Conservation (phyloP, 2,888 invertebrate genomes). For the Maniola hyperantus region DNA sequence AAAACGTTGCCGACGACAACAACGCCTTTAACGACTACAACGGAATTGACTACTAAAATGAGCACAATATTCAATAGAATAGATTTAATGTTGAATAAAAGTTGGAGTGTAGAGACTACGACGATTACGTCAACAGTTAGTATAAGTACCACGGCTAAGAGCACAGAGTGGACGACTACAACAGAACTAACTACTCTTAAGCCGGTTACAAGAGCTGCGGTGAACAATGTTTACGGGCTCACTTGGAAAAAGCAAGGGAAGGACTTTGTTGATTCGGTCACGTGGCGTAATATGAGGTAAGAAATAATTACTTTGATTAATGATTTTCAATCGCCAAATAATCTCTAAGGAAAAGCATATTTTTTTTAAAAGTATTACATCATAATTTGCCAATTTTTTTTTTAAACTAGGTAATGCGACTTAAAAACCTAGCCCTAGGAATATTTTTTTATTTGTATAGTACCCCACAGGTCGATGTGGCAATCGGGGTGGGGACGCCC, state of each 20-base stretch:
- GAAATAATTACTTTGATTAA: background rate
- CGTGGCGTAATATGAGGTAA: slow-evolving; percentile 76
- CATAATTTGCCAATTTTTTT: too few species aligned
- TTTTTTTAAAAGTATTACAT: too few species aligned
- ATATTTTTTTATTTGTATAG: too few species aligned
- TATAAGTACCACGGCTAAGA: slow-evolving; percentile 68
- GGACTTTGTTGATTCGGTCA: slow-evolving; percentile 65
- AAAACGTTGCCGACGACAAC: slow-evolving; percentile 57
- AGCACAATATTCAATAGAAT: slow-evolving; percentile 76
- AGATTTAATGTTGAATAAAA: slow-evolving; percentile 78
- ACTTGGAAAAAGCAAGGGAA: slow-evolving; percentile 78
- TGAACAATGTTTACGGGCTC: slow-evolving; percentile 75
- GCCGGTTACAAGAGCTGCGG: slow-evolving; percentile 57
- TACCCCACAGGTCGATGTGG: too few species aligned
- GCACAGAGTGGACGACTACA: slow-evolving; percentile 55
- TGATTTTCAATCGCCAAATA: too few species aligned
- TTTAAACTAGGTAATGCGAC: too few species aligned
- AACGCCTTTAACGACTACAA: slow-evolving; percentile 64
- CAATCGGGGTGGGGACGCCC: too few species aligned
- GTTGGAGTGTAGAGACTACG: slow-evolving; percentile 79
- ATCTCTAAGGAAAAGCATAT: too few species aligned
- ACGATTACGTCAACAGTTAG: slow-evolving; percentile 73
- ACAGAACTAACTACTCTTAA: slow-evolving; percentile 54
- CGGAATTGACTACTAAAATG: slow-evolving; percentile 69
- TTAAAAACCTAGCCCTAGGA: too few species aligned